Percentiles rank a stretch among this genome's conserved stretches.
Evolutionary conservation across 2,888 invertebrate species (phyloP).

Genomic region (Chrysolina oricalcia): DNA sequence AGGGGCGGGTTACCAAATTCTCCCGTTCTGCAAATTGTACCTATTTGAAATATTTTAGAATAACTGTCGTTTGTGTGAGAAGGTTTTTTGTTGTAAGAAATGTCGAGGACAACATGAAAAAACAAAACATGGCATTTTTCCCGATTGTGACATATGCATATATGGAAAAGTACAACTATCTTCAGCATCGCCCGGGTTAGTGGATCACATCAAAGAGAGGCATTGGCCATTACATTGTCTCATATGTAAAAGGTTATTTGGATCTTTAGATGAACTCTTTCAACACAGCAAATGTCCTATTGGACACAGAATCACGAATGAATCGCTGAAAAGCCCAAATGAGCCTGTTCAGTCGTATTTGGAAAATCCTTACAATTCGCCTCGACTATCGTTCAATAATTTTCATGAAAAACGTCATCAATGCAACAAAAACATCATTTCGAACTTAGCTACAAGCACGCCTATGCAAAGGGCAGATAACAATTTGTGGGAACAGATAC

Average conservation of each 20-base stretch:
- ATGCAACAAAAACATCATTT: constrained; percentile 42
- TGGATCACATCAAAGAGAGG: constrained; percentile 59
- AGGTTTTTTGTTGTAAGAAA: constrained; percentile 65
- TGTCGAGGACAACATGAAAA: constrained; percentile 65
- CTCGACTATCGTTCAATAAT: constrained; percentile 42
- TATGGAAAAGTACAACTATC: constrained; percentile 59
- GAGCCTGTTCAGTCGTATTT: constrained; percentile 36
- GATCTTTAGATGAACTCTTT: constrained; percentile 58
- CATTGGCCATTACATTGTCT: constrained; percentile 66
- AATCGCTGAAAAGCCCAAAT: constrained; percentile 53
- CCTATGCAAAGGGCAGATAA: constrained; percentile 60
- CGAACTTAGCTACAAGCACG: constrained; percentile 61
- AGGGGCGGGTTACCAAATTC: constrained; percentile 2
- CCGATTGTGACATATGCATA: constrained; percentile 65
- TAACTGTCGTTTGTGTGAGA: constrained; percentile 63
- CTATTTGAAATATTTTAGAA: constrained; percentile 59
- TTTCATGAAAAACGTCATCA: constrained; percentile 28
- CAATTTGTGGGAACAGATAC: constrained; percentile 53
- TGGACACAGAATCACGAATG: constrained; percentile 39
- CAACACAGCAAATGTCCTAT: constrained; percentile 58
- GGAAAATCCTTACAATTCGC: constrained; percentile 51
- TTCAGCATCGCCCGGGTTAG: constrained; percentile 47
- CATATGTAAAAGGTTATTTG: constrained; percentile 61
- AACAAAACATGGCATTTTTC: constrained; percentile 58
- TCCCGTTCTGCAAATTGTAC: not conserved